Percentiles rank a stretch among this genome's conserved stretches.
phyloP scores from a whole-genome alignment of 1,140 invertebrate genomes.

The Psix sp. region DNA sequence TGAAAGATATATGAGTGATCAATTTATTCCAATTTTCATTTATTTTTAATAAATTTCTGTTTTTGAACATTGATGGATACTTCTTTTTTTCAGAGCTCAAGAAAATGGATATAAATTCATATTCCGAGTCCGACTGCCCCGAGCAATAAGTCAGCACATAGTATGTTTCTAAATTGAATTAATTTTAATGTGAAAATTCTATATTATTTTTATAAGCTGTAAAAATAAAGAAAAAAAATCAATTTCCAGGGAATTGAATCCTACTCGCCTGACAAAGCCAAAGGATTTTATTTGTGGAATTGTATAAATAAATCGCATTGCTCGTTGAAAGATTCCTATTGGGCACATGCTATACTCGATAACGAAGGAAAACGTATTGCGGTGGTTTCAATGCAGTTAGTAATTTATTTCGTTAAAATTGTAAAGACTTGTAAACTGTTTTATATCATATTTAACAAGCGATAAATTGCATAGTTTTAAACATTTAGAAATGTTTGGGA shows the following conservation, averaged over 20 bases:
- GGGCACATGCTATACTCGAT: constrained; percentile 83
- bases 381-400: constrained; percentile 77
- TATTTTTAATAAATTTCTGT: no score
- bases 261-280: constrained; percentile 81
- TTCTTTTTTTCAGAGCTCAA: constrained; percentile 77
- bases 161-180: constrained; percentile 68
- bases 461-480: no score
- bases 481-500: no score
- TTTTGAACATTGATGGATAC: not conserved
- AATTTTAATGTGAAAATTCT: not conserved
- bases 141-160: constrained; percentile 82
- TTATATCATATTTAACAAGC: no score
- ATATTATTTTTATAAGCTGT: not conserved
- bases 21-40: no score
- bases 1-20: no score
- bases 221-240: constrained; percentile 1
- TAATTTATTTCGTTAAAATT: constrained; percentile 20
- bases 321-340: constrained; percentile 82
- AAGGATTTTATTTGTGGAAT: constrained; percentile 80
- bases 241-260: constrained; percentile 80
- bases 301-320: constrained; percentile 81
- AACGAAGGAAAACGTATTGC: constrained; percentile 76
- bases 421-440: no score
- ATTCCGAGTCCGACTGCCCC: constrained; percentile 82
- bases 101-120: constrained; percentile 84